Evolutionary conservation across 1,140 invertebrate genomes (phyloP), one percentile per base, ranked within the genome.

Genomic region (Tyrophagus putrescentiae): DNA sequence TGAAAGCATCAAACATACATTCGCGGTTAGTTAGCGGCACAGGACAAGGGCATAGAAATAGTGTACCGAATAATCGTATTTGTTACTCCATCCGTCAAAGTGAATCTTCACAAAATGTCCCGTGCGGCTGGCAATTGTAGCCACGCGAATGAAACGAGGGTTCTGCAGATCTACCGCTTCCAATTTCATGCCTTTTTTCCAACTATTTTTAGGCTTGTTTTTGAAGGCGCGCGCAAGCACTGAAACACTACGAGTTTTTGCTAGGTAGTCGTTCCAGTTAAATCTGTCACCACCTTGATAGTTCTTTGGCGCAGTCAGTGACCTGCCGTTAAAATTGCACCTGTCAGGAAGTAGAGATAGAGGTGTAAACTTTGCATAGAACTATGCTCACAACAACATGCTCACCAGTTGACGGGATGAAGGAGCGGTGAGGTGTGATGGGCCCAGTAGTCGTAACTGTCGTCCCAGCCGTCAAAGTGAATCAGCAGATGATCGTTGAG

Each of bases 391-490:
- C n/a, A n/a, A n/a, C n/a, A 41, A 5, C 42, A 7, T 54, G 7
- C 7, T 18, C 48, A 59, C 87, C 88, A 94, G 52, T 89, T 87
- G 13, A 93, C 82, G 4, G 89, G 88, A 77, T 93, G 89, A 57
- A 96, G 90, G 68, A 89, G 88, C 0, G 89, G 88, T 0, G 88
- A 93, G 32, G 80, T 82, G 0, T 84, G 80, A 68, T 91, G 83
- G 45, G 85, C 81, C 91, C 91, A 96, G 70, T 89, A 92, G 75
- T 96, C 91, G 70, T 92, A 95, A 64, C 84, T 81, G 68, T 87
- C 83, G 68, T 89, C 84, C 89, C 90, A 95, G 65, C 85, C 87
- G 76, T 95, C 91, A 74, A 95, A 96, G 72, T 92, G 90, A 48
- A 97, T 81, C 1, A 92, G 79, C 67, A 96, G 80, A 31, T 88